phyloP scores from a whole-genome alignment of 2,888 invertebrate genomes.

The Deilephila elpenor region DNA sequence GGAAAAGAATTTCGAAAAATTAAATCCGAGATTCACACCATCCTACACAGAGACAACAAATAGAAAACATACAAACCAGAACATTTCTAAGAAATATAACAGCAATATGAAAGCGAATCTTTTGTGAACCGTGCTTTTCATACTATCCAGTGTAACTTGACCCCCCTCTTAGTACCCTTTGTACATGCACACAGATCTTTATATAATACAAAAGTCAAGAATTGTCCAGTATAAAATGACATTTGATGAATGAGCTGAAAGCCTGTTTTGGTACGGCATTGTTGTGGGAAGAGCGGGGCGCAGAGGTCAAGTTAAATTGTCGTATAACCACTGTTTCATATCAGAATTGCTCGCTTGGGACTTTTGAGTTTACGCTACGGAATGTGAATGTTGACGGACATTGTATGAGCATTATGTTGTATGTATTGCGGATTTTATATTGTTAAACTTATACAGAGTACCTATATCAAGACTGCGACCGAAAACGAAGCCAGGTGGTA shows the following conservation, averaged over 20 bases:
- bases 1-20: constrained; percentile 12
- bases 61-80: constrained; percentile 54
- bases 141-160: background rate
- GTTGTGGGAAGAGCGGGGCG: background rate
- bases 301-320: constrained; percentile 13
- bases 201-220: background rate
- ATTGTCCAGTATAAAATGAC: constrained; percentile 23
- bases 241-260: constrained; percentile 4
- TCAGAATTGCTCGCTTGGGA: constrained; percentile 33
- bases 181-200: background rate
- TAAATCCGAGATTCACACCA: constrained; percentile 46
- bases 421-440: background rate
- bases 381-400: constrained; percentile 1
- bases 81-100: constrained; percentile 66
- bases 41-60: constrained; percentile 40
- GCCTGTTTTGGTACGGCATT: constrained; percentile 8
- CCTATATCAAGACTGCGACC: no score
- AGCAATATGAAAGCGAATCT: constrained; percentile 50
- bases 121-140: constrained; percentile 28
- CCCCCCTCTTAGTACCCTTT: background rate
- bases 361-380: constrained; percentile 21
- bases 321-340: constrained; percentile 27
- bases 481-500: no score
- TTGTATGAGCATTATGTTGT: background rate
- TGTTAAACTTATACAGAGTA: background rate